These are phyloP conservation scores for Pterostichus niger DNA, from an alignment of 2,888 invertebrate genomes.

Conservation along the genomic window DNA sequence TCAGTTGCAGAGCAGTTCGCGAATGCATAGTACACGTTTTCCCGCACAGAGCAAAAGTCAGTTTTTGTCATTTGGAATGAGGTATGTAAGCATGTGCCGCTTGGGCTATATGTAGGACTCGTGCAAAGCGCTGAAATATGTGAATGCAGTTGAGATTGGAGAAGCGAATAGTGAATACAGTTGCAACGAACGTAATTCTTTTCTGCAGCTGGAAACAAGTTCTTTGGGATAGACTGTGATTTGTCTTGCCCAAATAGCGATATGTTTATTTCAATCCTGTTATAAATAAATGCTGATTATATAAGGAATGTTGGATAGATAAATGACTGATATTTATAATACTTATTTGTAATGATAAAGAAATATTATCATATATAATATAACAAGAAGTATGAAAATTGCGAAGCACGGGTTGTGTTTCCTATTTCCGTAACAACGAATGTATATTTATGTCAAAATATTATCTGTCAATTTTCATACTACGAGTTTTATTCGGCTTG, in stretches of 20 bases:
- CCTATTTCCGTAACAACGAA: too few relatives aligned
- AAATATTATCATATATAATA: too few relatives aligned
- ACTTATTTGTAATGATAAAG: too few relatives aligned
- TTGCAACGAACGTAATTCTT: slow-evolving; percentile 23
- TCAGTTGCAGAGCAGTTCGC: background rate
- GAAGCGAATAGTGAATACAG: background rate
- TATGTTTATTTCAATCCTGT: slow-evolving; percentile 24
- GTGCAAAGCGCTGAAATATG: background rate
- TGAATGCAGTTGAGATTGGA: background rate
- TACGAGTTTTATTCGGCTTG: too few relatives aligned
- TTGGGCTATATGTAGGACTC: slow-evolving; percentile 38
- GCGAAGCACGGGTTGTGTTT: too few relatives aligned
- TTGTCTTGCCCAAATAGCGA: slow-evolving; percentile 34
- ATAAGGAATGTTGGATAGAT: too few relatives aligned
- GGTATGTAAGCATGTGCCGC: slow-evolving; percentile 9
- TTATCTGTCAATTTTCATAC: too few relatives aligned
- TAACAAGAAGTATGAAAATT: too few relatives aligned
- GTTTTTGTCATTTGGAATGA: slow-evolving; percentile 62
- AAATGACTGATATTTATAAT: too few relatives aligned
- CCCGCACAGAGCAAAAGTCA: slow-evolving; percentile 45
- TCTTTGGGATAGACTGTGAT: slow-evolving; percentile 34
- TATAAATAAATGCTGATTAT: too few relatives aligned
- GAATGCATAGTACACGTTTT: slow-evolving; percentile 41
- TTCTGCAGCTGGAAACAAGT: slow-evolving; percentile 30
- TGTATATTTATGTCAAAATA: too few relatives aligned